Base-by-base conservation (phyloP, 2,113 vertebrate species). In the Halichoeres trimaculatus region DNA sequence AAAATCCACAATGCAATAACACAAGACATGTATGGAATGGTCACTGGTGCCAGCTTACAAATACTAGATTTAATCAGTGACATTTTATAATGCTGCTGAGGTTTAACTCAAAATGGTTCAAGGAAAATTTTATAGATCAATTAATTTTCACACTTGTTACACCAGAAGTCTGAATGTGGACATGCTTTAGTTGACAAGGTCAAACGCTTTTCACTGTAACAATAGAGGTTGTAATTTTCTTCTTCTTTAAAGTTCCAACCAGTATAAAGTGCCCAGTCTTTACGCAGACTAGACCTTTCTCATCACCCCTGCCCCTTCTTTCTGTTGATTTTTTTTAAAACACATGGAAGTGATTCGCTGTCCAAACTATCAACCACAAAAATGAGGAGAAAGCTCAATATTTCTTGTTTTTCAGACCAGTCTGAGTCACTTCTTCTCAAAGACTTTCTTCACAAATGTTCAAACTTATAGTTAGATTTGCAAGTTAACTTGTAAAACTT, bases 351-450 rank as follows among this genome's bases (percentile, higher is more conserved):
- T 16, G 34, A 23, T 19, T 30, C 35, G 13, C 24, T 22, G 36
- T 53, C 36, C 34, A 22, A 52, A 61, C 57, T 22, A 22, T 34
- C 57, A 43, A 71, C 57, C 36, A 53, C 45, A 30, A 30, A 41
- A n/a, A 20, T 34, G 22, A 48, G 22, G 47, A n/a, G 41, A 71
- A 34, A 59, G 43, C 34, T 30, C 38, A 41, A 36, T 2, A 57
- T 5, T 17, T 24, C 45, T 22, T 22, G 56, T 23, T 43, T 13
- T 23, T 53, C 43, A 45, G 36, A 71, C 19, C 36, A 41, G 35
- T 41, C 17, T 20, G 35, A 30, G 34, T 5, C 2, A 30, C 24
- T 26, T 40, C 36, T 23, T 26, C 20, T 69, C 53, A 47, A 24
- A 36, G 63, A 24, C n/a, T 26, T 22, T 41, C n/a, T 10, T 26